Evolutionary conservation across 2,797 vertebrate species (phyloP).

Genomic region (Pachyuromys duprasi): DNA sequence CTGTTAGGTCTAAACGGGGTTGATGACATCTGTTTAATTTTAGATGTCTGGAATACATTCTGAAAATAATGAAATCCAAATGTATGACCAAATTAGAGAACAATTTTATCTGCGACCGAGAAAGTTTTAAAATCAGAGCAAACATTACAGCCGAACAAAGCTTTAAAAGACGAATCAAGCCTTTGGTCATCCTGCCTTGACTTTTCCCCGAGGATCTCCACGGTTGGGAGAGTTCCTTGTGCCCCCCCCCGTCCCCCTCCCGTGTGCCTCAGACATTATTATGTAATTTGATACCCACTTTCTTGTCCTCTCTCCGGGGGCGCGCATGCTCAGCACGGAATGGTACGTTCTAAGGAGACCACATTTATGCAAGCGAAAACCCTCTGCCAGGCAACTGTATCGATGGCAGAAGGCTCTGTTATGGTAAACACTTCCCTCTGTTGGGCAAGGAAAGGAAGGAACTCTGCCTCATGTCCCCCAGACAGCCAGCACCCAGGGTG

Average conservation of each 20-base stretch:
- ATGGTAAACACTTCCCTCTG: accelerated
- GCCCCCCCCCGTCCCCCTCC: background rate
- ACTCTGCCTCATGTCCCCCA: background rate
- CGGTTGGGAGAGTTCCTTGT: background rate
- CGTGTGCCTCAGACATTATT: background rate
- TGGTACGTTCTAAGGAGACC: background rate
- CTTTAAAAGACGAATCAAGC: constrained; percentile 60
- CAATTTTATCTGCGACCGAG: constrained; percentile 86
- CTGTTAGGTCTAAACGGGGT: constrained; percentile 86
- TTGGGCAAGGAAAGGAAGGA: too few species aligned
- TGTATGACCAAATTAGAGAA: constrained; percentile 84
- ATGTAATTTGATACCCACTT: constrained; percentile 59
- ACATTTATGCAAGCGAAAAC: background rate
- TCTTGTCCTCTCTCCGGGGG: background rate
- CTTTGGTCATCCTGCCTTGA: constrained; percentile 62
- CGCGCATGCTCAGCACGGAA: background rate
- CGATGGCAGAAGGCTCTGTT: background rate
- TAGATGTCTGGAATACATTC: constrained; percentile 86
- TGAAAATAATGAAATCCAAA: constrained; percentile 89
- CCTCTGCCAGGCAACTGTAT: background rate
- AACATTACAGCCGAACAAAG: constrained; percentile 84
- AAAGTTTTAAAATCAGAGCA: constrained; percentile 84
- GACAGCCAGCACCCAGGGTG: background rate
- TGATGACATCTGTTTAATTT: constrained; percentile 89
- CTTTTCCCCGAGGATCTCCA: constrained; percentile 57